Conservation (phyloP, 1,140 invertebrate species). For the Sitobion miscanthi region DNA sequence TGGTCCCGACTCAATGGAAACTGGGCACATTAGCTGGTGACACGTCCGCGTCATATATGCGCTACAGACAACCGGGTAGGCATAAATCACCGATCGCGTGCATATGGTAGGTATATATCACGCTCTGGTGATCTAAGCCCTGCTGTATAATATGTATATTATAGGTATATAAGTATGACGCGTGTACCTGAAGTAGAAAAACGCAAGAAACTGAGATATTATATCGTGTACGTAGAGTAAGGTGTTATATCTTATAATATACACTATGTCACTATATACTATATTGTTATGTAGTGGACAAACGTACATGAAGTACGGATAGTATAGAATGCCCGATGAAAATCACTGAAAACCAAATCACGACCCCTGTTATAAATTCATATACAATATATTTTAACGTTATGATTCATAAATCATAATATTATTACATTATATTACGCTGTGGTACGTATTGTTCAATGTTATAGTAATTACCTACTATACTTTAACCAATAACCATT, state of each 20-base stretch:
- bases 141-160: neutral
- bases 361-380: neutral
- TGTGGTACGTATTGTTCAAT: neutral
- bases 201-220: neutral
- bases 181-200: neutral
- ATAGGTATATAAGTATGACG: too few species aligned
- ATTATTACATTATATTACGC: neutral
- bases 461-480: neutral
- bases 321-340: neutral
- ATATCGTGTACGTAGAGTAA: neutral
- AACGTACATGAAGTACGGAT: too few species aligned
- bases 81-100: constrained; percentile 45
- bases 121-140: neutral
- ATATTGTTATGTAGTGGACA: too few species aligned
- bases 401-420: neutral
- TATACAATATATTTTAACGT: neutral
- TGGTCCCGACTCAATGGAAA: constrained; percentile 46
- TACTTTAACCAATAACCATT: neutral
- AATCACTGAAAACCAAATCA: neutral
- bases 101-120: neutral
- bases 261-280: too few species aligned
- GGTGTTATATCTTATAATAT: too few species aligned
- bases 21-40: constrained; percentile 49
- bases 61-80: constrained; percentile 27
- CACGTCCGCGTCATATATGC: constrained; percentile 41